Evolutionary conservation across 2,888 invertebrate genomes (phyloP), one percentile per base, ranked within the genome.

Genomic region (Hirudinaria manillensis): DNA sequence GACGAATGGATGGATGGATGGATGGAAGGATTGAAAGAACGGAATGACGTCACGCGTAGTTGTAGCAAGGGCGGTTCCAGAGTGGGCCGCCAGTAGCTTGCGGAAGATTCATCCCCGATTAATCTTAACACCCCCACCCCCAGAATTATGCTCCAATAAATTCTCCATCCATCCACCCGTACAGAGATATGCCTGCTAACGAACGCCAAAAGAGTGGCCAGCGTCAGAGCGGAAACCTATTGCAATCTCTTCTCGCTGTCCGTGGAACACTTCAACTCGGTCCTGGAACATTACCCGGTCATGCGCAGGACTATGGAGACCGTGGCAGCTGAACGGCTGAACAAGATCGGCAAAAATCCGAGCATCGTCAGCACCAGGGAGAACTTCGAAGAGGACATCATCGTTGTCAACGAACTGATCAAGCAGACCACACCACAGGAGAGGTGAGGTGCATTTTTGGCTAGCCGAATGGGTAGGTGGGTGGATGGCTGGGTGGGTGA

Each of bases 281-380:
- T 98, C 79, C 90, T 97, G 83, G 96, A 98, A 87, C 94, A 96
- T 88, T 98, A 98, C 88, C 98, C 97, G 76, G 89, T 98, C 82
- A 97, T 98, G 96, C 90, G 97, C 82, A 91, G 96, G 84, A 97
- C 97, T 75, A 96, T 97, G 95, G 97, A 98, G 88, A 95, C 94
- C 87, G 96, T 98, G 83, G 97, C 97, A 83, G 97, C 97, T 83
- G 97, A 98, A 89, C 91, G 94, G 71, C 89, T 97, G 82, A 96
- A 96, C 88, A 98, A 97, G 88, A 96, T 97, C 85, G 97, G 97
- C 81, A 96, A 96, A 88, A 96, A 97, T 87, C 96, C 96, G 74
- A 83, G 83, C 76, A 82, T 85, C 68, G 84, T 85, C 29, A 83
- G 82, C 78, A 84, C 82, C 77, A 77, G 85, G 32, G 83, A 83